Conservation (phyloP, 1,140 invertebrate species). For the Drosophila nigromelanica region DNA sequence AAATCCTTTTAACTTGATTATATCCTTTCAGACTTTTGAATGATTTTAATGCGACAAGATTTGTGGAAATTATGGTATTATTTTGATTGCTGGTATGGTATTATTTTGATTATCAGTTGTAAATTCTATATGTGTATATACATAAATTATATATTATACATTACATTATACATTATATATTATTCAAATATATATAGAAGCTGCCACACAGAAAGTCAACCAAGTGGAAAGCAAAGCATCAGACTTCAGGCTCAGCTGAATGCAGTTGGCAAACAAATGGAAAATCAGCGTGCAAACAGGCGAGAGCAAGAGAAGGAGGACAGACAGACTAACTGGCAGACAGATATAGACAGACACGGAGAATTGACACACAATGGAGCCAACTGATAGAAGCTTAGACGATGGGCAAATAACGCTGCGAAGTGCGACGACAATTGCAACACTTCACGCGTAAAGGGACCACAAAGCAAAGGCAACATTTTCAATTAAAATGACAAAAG, state of each 20-base stretch:
- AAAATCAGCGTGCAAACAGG: constrained; percentile 11
- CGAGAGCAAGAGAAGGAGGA: constrained; percentile 5
- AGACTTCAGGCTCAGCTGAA: constrained; percentile 3
- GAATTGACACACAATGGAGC: constrained; percentile 27
- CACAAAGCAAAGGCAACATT: constrained; percentile 36
- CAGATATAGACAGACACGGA: not conserved
- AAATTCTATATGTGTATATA: too few species aligned
- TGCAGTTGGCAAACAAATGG: constrained; percentile 5
- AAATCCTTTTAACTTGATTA: too few species aligned
- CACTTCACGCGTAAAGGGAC: constrained; percentile 17
- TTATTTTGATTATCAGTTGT: too few species aligned
- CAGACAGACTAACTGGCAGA: not conserved
- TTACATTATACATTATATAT: too few species aligned
- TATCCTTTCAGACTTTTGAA: too few species aligned
- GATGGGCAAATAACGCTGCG: constrained; percentile 32
- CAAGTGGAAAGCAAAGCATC: constrained; percentile 17
- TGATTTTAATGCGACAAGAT: too few species aligned
- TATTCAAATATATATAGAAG: not conserved
- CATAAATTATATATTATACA: too few species aligned
- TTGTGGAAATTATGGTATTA: too few species aligned
- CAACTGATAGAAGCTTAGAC: constrained; percentile 21
- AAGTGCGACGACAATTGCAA: constrained; percentile 44
- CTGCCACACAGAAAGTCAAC: constrained; percentile 6
- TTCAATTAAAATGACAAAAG: constrained; percentile 77
- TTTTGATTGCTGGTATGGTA: too few species aligned